Conservation (phyloP, 2,888 invertebrate species). For the Polydrusus pterygomalis region DNA sequence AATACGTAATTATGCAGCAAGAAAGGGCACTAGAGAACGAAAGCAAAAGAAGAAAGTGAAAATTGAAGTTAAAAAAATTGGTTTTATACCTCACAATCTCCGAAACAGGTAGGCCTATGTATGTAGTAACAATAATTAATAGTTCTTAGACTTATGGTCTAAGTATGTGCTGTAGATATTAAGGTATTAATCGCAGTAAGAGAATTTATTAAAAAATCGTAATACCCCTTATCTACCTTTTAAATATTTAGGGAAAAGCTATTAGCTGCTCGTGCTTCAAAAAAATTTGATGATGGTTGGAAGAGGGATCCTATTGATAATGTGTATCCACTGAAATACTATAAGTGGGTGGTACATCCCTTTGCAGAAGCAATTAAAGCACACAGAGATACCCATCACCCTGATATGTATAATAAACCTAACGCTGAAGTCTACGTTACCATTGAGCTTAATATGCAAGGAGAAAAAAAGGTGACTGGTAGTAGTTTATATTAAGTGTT, state of each 20-base stretch:
- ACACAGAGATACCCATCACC: constrained; percentile 88
- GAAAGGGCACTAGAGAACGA: constrained; percentile 88
- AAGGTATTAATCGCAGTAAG: too few species aligned
- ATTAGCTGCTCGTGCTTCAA: constrained; percentile 71
- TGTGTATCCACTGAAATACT: constrained; percentile 77
- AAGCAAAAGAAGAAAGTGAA: constrained; percentile 84
- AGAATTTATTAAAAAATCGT: neutral
- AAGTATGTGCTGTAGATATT: too few species aligned
- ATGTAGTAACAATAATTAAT: too few species aligned
- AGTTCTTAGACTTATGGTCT: too few species aligned
- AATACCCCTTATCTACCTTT: neutral
- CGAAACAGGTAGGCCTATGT: constrained; percentile 70
- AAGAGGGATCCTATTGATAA: constrained; percentile 77
- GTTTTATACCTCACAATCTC: constrained; percentile 83
- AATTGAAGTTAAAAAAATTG: constrained; percentile 83
- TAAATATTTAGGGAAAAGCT: constrained; percentile 56
- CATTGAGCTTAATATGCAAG: constrained; percentile 88
- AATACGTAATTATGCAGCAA: constrained; percentile 79
- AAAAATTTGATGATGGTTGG: constrained; percentile 78
- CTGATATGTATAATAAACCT: constrained; percentile 86
- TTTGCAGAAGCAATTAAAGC: constrained; percentile 85
- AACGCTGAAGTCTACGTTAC: constrained; percentile 81
- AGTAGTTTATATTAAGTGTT: neutral
- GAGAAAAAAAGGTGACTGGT: constrained; percentile 78
- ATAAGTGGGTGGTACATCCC: constrained; percentile 78